phyloP scores from a whole-genome alignment of 1,140 invertebrate genomes.

The Rhagoletis pomonella region DNA sequence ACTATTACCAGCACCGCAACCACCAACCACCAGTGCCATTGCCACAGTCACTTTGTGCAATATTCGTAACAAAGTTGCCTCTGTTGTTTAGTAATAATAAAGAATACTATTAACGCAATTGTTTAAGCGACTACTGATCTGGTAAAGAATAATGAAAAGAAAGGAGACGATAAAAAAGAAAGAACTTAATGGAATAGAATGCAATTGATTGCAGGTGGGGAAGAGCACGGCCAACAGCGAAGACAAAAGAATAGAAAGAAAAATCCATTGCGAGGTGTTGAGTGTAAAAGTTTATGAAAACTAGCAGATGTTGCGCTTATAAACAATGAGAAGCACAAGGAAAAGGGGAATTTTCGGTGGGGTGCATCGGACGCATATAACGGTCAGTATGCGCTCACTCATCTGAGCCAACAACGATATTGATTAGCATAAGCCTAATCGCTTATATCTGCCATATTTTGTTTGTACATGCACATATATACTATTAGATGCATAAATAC shows the following conservation, averaged over 20 bases:
- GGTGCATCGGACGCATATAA: background rate
- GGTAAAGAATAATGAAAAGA: background rate
- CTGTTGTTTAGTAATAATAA: background rate
- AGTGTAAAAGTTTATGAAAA: background rate
- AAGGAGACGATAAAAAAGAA: background rate
- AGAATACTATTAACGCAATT: background rate
- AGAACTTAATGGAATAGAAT: background rate
- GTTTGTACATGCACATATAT: no score
- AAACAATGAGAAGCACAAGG: background rate
- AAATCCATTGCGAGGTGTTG: background rate
- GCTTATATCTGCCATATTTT: no score
- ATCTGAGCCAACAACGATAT: background rate
- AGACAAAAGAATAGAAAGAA: constrained; percentile 32
- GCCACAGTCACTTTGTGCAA: constrained; percentile 4
- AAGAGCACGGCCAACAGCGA: no score
- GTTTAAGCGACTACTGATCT: background rate
- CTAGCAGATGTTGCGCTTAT: background rate
- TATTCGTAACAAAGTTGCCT: constrained; percentile 35
- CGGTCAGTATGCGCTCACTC: background rate
- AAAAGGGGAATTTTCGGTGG: background rate
- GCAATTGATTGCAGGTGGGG: background rate
- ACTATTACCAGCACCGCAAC: background rate
- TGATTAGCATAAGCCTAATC: constrained; percentile 7
- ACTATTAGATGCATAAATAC: no score
- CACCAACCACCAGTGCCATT: background rate